These are phyloP conservation scores for Apogon talboti DNA, from an alignment of 2,797 vertebrate species.

Conservation along the genomic window DNA sequence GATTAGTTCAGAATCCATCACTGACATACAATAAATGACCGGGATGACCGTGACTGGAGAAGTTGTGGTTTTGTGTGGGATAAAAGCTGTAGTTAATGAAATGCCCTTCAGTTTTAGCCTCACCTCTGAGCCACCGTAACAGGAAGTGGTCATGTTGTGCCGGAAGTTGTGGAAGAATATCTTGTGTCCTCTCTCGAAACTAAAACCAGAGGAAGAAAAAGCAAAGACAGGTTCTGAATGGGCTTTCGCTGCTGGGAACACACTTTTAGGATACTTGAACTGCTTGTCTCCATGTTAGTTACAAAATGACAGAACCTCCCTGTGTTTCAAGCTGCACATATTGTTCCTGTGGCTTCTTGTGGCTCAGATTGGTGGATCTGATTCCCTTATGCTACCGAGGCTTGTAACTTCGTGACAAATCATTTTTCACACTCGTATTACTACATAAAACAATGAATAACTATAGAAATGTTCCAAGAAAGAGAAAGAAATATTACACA, in stretches of 20 bases:
- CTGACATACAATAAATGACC: not conserved
- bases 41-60: not conserved
- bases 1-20: not conserved
- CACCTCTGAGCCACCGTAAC: constrained; percentile 96
- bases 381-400: not conserved
- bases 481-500: too few species aligned
- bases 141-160: constrained; percentile 91
- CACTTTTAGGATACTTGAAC: too few species aligned
- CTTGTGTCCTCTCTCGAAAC: constrained; percentile 91
- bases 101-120: constrained; percentile 15
- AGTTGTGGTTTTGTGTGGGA: too few species aligned
- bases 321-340: not conserved
- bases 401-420: constrained; percentile 39
- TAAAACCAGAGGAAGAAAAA: constrained; percentile 50
- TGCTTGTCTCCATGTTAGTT: too few species aligned
- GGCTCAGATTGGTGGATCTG: not conserved
- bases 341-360: not conserved
- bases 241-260: too few species aligned
- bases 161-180: constrained; percentile 88
- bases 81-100: not conserved
- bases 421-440: constrained; percentile 9
- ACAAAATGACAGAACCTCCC: not conserved
- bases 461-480: not conserved
- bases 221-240: not conserved
- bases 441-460: not conserved